Conservation (phyloP, 2,797 vertebrate genomes). For the Eulemur rubriventer region DNA sequence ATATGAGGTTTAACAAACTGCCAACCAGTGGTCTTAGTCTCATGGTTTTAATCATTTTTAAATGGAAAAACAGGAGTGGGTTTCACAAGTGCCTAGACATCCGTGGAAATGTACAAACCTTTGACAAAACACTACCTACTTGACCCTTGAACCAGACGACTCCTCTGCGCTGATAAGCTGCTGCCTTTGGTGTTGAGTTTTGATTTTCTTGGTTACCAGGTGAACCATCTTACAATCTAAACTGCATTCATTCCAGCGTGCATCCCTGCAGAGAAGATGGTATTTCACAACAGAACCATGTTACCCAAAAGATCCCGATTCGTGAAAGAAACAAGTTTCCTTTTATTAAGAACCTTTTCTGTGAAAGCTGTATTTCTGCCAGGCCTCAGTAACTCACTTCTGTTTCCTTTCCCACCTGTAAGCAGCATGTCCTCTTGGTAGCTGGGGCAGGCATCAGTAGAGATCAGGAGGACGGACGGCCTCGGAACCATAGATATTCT, state of each 20-base stretch:
- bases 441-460: neutral
- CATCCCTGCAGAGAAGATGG: neutral
- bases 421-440: neutral
- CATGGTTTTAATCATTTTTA: constrained; percentile 40
- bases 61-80: neutral
- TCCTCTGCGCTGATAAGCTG: neutral
- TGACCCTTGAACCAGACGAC: neutral
- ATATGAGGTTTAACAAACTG: constrained; percentile 42
- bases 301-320: neutral
- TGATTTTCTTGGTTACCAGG: constrained; percentile 21
- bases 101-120: constrained; percentile 3
- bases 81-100: neutral
- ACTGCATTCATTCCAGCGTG: neutral
- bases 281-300: constrained; percentile 8
- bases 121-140: neutral
- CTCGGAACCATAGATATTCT: neutral
- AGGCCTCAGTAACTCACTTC: neutral
- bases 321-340: neutral
- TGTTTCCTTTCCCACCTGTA: constrained; percentile 13
- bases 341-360: constrained; percentile 34
- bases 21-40: neutral
- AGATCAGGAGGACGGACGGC: neutral
- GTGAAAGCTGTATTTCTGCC: constrained; percentile 11
- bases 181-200: neutral
- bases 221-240: neutral